phyloP scores from a whole-genome alignment of 2,797 vertebrate species.

The Phrynocephalus forsythii region DNA sequence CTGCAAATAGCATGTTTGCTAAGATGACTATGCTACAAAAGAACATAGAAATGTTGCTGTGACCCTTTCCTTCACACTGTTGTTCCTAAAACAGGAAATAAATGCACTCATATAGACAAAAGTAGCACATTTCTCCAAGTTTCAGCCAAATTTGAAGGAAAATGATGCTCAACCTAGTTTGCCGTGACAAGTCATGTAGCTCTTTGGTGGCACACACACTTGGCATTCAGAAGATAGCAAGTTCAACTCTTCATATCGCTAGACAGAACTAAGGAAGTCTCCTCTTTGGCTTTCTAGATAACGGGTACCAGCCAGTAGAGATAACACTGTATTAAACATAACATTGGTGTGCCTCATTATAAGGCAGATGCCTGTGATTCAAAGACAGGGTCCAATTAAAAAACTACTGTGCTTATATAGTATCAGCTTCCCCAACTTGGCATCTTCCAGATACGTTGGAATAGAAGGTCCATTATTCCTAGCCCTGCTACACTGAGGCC shows the following conservation, averaged over 20 bases:
- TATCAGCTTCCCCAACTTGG: neutral
- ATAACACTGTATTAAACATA: neutral
- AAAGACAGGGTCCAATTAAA: neutral
- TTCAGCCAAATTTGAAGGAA: neutral
- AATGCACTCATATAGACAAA: slow-evolving; percentile 20
- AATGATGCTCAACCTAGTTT: neutral
- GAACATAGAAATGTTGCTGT: slow-evolving; percentile 51
- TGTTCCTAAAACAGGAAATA: slow-evolving; percentile 25
- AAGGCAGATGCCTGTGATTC: neutral
- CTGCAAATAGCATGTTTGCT: slow-evolving; percentile 54
- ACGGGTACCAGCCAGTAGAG: neutral
- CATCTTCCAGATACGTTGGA: neutral
- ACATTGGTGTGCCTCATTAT: neutral
- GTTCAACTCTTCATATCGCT: neutral
- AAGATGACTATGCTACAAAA: slow-evolving; percentile 30
- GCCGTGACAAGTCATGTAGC: neutral
- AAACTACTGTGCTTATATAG: neutral
- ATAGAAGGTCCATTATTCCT: neutral
- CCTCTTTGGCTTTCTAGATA: too few species aligned
- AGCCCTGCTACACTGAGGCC: neutral
- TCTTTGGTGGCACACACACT: neutral
- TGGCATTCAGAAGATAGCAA: neutral
- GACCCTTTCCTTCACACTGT: slow-evolving; percentile 11
- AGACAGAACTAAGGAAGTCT: neutral
- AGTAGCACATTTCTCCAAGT: neutral